These are phyloP conservation scores for Drosophila neocordata DNA, from an alignment of 1,140 invertebrate species.

Conservation along the genomic window DNA sequence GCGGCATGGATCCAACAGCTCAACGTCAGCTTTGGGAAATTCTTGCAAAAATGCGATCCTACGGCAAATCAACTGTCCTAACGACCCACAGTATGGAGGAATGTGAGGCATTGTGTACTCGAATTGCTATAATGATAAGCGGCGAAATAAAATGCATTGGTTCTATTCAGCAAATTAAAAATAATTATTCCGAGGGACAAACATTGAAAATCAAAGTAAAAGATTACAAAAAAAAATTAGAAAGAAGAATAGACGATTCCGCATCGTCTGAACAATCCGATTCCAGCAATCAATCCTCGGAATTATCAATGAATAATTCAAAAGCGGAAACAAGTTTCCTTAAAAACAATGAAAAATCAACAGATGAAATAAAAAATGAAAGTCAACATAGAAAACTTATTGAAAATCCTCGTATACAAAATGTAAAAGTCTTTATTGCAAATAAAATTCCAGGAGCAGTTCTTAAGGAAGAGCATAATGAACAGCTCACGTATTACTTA, in stretches of 20 bases:
- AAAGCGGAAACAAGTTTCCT: too few relatives aligned
- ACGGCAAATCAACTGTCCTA: slow-evolving; percentile 88
- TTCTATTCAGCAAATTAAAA: slow-evolving; percentile 87
- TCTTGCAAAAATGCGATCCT: slow-evolving; percentile 85
- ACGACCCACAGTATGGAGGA: slow-evolving; percentile 94
- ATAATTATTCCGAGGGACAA: slow-evolving; percentile 88
- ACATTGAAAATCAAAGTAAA: slow-evolving; percentile 63
- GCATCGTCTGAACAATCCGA: slow-evolving; percentile 29
- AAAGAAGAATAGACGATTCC: background rate
- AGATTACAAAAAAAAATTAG: background rate
- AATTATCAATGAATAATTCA: too few relatives aligned
- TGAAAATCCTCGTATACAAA: background rate
- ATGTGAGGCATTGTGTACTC: slow-evolving; percentile 93
- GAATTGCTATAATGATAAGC: slow-evolving; percentile 94
- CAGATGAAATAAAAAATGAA: too few relatives aligned
- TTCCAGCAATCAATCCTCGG: background rate
- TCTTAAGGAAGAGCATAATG: slow-evolving; percentile 88
- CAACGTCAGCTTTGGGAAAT: slow-evolving; percentile 91
- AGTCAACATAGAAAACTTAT: too few relatives aligned
- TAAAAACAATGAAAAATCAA: too few relatives aligned
- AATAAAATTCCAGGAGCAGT: background rate
- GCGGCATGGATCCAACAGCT: slow-evolving; percentile 92
- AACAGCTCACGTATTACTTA: slow-evolving; percentile 90
- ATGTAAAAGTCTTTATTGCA: slow-evolving; percentile 20
- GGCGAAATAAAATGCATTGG: slow-evolving; percentile 90